Percentiles rank a stretch among this genome's conserved stretches.
phyloP scores from a whole-genome alignment of 2,888 invertebrate genomes.

The Isoperla grammatica region DNA sequence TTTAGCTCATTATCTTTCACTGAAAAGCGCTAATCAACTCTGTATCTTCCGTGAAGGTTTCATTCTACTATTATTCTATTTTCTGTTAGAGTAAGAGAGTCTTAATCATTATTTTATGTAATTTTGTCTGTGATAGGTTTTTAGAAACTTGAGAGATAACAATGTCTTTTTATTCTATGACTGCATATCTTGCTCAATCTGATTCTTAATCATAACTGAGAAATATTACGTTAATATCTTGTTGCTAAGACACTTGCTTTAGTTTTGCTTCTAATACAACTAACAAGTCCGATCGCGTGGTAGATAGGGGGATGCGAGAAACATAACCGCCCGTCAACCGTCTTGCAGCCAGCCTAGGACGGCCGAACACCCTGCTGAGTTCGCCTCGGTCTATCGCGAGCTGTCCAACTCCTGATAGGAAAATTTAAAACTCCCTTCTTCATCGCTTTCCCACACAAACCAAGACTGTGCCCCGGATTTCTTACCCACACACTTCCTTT shows the following conservation, averaged over 20 bases:
- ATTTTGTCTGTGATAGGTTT: neutral
- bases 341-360: neutral
- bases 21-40: no score
- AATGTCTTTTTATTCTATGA: conserved; percentile 30
- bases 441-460: conserved; percentile 2
- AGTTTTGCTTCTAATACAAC: no score
- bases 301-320: no score
- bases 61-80: no score
- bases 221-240: conserved; percentile 12
- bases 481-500: conserved; percentile 17
- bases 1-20: no score
- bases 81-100: no score
- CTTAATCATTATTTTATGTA: no score
- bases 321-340: neutral
- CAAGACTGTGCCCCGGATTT: neutral
- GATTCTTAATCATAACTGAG: conserved; percentile 31
- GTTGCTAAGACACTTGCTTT: neutral
- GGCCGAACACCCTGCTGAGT: neutral
- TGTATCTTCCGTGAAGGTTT: no score
- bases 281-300: no score
- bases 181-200: conserved; percentile 32
- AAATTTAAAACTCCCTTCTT: conserved; percentile 13
- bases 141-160: conserved; percentile 12
- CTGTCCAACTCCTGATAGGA: conserved; percentile 11
- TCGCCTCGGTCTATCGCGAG: neutral